These are phyloP conservation scores for Paracanthobrama guichenoti DNA, from an alignment of 2,113 vertebrate genomes.

Conservation along the genomic window DNA sequence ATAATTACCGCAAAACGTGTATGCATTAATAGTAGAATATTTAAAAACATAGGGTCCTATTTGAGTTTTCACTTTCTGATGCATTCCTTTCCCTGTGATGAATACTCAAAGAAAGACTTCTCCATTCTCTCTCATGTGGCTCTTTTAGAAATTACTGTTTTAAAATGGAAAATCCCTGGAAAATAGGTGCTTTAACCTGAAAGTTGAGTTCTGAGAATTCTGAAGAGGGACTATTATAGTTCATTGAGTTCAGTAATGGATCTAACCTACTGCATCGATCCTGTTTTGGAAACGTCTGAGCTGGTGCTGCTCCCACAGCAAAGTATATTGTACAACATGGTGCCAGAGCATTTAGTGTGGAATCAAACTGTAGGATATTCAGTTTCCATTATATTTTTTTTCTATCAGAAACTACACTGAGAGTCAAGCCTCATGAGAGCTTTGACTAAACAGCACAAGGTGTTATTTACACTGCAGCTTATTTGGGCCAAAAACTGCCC, in stretches of 20 bases:
- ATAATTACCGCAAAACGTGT: background rate
- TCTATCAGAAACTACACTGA: no score
- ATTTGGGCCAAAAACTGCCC: background rate
- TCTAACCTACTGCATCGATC: background rate
- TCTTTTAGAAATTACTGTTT: background rate
- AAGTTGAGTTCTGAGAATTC: constrained; percentile 2
- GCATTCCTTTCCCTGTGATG: background rate
- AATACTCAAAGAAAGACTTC: background rate
- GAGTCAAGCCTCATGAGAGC: no score
- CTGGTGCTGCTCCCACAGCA: background rate
- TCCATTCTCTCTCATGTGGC: background rate
- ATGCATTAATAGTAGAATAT: background rate
- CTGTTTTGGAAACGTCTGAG: background rate
- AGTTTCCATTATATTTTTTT: no score
- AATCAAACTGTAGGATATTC: background rate
- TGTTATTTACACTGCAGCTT: background rate
- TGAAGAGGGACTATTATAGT: constrained; percentile 3
- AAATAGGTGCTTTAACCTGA: background rate
- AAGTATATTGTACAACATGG: background rate
- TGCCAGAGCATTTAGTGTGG: background rate
- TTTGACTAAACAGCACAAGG: no score
- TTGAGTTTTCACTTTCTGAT: background rate
- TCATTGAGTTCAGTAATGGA: background rate
- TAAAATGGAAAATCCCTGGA: background rate
- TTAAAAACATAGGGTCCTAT: background rate